Evolutionary conservation across 2,113 vertebrate genomes (phyloP).

Genomic region (Phyllostomus hastatus): DNA sequence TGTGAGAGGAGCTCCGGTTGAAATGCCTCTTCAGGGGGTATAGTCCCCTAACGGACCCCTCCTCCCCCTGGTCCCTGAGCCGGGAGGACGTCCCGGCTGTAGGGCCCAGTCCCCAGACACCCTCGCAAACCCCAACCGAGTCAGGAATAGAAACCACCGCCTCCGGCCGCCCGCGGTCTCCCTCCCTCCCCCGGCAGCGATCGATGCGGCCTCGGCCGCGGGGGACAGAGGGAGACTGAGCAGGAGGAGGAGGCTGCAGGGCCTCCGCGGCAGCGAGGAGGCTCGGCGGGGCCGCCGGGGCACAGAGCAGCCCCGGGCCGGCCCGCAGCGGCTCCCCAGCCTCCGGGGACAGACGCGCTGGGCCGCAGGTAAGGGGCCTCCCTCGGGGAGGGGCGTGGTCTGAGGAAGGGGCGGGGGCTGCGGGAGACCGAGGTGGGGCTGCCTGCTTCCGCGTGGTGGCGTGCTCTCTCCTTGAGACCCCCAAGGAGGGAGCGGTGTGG

Average conservation of each 20-base stretch:
- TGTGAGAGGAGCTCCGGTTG: neutral
- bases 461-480: neutral
- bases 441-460: accelerated
- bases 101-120: neutral
- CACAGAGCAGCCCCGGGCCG: neutral
- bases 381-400: neutral
- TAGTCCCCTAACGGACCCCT: neutral
- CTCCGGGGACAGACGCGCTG: neutral
- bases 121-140: neutral
- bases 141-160: slow-evolving; percentile 72
- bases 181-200: slow-evolving; percentile 61
- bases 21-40: neutral
- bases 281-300: neutral
- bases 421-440: neutral
- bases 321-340: neutral
- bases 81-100: neutral
- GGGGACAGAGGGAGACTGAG: slow-evolving; percentile 38
- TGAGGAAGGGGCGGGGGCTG: neutral
- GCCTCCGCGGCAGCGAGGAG: slow-evolving; percentile 39
- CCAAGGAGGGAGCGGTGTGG: neutral
- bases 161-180: slow-evolving; percentile 53
- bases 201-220: slow-evolving; percentile 66
- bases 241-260: slow-evolving; percentile 44
- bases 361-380: slow-evolving; percentile 41
- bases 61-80: neutral